Conservation (phyloP, 2,888 invertebrate species). For the Callyntrura guangdongensis region DNA sequence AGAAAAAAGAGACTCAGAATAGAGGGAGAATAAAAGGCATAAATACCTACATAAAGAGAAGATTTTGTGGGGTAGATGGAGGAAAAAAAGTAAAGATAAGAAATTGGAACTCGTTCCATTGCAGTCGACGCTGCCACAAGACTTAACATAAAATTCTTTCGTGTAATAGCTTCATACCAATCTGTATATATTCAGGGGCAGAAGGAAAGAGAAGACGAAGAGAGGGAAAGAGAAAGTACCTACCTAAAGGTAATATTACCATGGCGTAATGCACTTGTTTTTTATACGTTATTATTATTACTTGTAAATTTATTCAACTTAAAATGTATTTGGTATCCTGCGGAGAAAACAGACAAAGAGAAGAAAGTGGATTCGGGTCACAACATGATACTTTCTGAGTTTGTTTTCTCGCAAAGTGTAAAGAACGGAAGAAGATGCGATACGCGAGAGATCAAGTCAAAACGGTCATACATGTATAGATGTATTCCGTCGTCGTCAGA, state of each 20-base stretch:
- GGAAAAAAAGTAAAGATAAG: constrained; percentile 24
- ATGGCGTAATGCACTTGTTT: background rate
- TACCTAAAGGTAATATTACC: background rate
- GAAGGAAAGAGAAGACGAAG: no score
- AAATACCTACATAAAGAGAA: background rate
- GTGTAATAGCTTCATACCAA: background rate
- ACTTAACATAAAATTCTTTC: constrained; percentile 30
- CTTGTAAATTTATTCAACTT: constrained; percentile 42
- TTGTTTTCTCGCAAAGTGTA: background rate
- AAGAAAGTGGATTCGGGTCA: constrained; percentile 68
- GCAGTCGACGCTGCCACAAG: background rate
- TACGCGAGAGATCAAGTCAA: no score
- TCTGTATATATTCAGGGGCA: no score
- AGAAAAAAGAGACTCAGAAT: background rate
- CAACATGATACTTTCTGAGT: background rate
- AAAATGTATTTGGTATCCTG: constrained; percentile 57
- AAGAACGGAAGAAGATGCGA: no score
- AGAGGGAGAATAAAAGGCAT: background rate
- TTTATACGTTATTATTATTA: constrained; percentile 15
- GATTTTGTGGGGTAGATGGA: background rate
- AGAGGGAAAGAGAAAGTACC: no score
- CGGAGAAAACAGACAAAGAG: constrained; percentile 26
- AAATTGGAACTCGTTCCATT: constrained; percentile 10
- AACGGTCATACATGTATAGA: no score
- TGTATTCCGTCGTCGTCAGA: no score